phyloP scores from a whole-genome alignment of 2,888 invertebrate species.

The Piscicola geometra region DNA sequence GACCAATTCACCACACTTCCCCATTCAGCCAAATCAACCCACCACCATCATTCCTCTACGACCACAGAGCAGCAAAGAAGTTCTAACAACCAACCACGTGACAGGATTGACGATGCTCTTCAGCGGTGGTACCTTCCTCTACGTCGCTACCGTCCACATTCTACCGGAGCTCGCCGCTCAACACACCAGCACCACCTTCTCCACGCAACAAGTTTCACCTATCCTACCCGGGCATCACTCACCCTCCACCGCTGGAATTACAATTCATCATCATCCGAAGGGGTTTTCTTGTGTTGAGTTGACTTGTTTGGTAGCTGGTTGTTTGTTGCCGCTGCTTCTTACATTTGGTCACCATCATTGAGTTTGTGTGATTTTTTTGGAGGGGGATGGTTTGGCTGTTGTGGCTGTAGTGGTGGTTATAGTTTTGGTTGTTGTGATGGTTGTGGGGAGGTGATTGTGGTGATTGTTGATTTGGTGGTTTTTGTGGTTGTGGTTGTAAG shows the following conservation, averaged over 20 bases:
- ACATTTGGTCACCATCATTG: constrained; percentile 71
- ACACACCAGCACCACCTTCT: constrained; percentile 42
- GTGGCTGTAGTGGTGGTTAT: background rate
- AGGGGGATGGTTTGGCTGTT: background rate
- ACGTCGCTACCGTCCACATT: constrained; percentile 97
- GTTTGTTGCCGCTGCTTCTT: constrained; percentile 79
- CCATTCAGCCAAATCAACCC: no score
- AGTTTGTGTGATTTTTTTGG: background rate
- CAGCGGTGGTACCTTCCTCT: constrained; percentile 96
- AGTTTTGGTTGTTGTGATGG: background rate
- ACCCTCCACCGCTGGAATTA: constrained; percentile 42
- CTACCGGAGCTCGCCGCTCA: constrained; percentile 73
- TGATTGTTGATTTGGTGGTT: no score
- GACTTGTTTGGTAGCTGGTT: constrained; percentile 75
- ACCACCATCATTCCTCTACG: background rate
- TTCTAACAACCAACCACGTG: constrained; percentile 78
- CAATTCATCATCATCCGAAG: constrained; percentile 51
- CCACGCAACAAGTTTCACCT: constrained; percentile 16
- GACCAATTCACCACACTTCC: no score
- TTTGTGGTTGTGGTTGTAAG: no score
- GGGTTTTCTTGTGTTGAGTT: constrained; percentile 72
- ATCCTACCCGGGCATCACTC: constrained; percentile 47
- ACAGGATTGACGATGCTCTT: constrained; percentile 97
- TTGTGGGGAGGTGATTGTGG: no score
- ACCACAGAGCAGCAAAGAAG: constrained; percentile 79